These are phyloP conservation scores for Cremastinae sp. DNA, from an alignment of 2,888 invertebrate species.

Conservation along the genomic window DNA sequence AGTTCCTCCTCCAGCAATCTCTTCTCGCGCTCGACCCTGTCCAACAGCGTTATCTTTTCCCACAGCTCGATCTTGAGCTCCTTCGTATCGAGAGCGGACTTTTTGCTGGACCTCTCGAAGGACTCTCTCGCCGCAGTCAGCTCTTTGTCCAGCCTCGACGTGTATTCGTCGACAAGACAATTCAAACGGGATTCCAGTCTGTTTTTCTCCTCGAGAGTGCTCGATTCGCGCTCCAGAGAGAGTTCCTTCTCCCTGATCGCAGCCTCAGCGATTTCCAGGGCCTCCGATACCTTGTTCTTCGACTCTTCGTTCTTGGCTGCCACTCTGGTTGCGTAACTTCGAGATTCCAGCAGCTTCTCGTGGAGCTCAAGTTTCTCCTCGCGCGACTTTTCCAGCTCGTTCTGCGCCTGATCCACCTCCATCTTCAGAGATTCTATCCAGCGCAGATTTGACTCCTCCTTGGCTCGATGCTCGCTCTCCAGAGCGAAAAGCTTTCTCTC, in stretches of 20 bases:
- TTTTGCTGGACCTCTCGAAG: slow-evolving; percentile 83
- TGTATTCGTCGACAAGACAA: slow-evolving; percentile 70
- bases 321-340: slow-evolving; percentile 77
- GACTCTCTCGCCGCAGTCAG: slow-evolving; percentile 82
- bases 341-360: slow-evolving; percentile 78
- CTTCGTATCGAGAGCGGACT: slow-evolving; percentile 83
- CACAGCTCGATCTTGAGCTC: slow-evolving; percentile 83
- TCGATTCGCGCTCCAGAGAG: slow-evolving; percentile 81
- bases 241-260: slow-evolving; percentile 83
- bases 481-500: slow-evolving; percentile 64
- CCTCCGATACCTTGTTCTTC: slow-evolving; percentile 83
- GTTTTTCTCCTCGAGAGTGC: slow-evolving; percentile 68
- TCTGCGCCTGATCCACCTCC: slow-evolving; percentile 71
- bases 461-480: slow-evolving; percentile 65
- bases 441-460: slow-evolving; percentile 63
- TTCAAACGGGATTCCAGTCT: slow-evolving; percentile 69
- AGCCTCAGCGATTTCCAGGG: slow-evolving; percentile 82
- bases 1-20: slow-evolving; percentile 82
- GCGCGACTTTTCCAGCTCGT: slow-evolving; percentile 70
- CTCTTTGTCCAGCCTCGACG: slow-evolving; percentile 82
- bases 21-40: slow-evolving; percentile 82
- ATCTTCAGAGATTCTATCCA: slow-evolving; percentile 56
- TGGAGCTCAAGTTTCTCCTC: slow-evolving; percentile 77
- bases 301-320: slow-evolving; percentile 81
- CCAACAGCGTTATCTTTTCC: slow-evolving; percentile 82